Evolutionary conservation across 2,888 invertebrate genomes (phyloP), one percentile per base, ranked within the genome.

Genomic region (Drosophila bunnanda): DNA sequence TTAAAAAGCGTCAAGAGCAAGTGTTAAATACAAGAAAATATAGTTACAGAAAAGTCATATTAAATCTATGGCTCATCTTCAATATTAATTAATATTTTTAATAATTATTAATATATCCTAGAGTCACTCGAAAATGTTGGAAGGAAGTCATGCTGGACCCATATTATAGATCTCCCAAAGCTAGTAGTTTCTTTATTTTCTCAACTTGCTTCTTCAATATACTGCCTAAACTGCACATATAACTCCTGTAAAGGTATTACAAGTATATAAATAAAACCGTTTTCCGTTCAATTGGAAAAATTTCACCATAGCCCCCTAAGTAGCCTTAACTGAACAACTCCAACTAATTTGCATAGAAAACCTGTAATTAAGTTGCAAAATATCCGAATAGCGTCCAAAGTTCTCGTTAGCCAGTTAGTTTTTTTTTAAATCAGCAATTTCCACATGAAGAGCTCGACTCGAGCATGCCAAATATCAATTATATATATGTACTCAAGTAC

Each of bases 401-500:
- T 60, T 60, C 44, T 61, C 34, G 43, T 60, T 60, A 15, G 39
- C 39, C 22, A 20, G 34, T 25, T 52, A 10, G 52, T 10, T 10
- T 12, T 52, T 52, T 34, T 15, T 17, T 8, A 7, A 28, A 25
- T 22, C 5, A 22, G 15, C 28, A 38, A 38, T 58, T 59, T 54
- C 55, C 39, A 59, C 59, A 59, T 39, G 54, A 39, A 59, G 39
- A 30, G 30, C 54, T 12, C 54, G 15, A 20, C 38, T 38, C 38
- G 22, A 36, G 43, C 64, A 64, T 61, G 62, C 50, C 34, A 41
- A 65, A 62, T 61, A 60, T 59, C 62, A 64, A 64, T 64, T 60
- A 64, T 60, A 50, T 50, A 32, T 50, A 20, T n/a, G n/a, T 32
- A 50, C 9, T 15, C 20, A 32, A 22, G n/a, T 32, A 50, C 9